Percentiles rank a stretch among this genome's conserved stretches.
phyloP scores from a whole-genome alignment of 2,113 vertebrate species.

The Bujurquina vittata region DNA sequence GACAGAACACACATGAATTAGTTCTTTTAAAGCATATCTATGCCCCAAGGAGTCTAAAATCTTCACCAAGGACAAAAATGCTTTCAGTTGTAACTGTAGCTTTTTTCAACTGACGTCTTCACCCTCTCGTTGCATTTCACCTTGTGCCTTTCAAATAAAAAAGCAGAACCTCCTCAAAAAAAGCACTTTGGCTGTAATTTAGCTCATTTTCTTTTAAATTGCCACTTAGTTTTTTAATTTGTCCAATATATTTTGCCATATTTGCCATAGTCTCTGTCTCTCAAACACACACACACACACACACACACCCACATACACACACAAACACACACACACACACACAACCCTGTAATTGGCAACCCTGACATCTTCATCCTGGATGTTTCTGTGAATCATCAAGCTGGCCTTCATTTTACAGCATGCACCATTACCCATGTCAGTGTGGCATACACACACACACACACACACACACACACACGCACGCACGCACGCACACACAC shows the following conservation, averaged over 20 bases:
- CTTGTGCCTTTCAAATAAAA: neutral
- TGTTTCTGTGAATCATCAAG: conserved; percentile 16
- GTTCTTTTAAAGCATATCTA: neutral
- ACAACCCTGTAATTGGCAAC: neutral
- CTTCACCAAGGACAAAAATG: neutral
- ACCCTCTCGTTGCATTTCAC: neutral
- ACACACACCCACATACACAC: neutral
- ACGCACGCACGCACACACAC: too few relatives aligned
- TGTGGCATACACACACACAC: neutral
- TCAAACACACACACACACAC: neutral
- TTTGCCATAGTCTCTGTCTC: neutral
- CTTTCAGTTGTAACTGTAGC: neutral
- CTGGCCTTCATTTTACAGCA: neutral
- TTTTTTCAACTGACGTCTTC: neutral
- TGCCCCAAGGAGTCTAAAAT: neutral
- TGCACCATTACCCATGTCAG: neutral
- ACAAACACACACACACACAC: neutral
- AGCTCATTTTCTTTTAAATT: neutral
- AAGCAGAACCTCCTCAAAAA: neutral
- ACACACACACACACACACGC: too few relatives aligned
- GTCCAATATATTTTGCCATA: neutral
- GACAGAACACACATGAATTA: neutral
- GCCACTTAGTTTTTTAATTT: neutral
- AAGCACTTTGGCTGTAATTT: neutral
- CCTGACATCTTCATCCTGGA: conserved; percentile 24